Evolutionary conservation across 2,797 vertebrate genomes (phyloP).

Genomic region (Eulemur albifrons): DNA sequence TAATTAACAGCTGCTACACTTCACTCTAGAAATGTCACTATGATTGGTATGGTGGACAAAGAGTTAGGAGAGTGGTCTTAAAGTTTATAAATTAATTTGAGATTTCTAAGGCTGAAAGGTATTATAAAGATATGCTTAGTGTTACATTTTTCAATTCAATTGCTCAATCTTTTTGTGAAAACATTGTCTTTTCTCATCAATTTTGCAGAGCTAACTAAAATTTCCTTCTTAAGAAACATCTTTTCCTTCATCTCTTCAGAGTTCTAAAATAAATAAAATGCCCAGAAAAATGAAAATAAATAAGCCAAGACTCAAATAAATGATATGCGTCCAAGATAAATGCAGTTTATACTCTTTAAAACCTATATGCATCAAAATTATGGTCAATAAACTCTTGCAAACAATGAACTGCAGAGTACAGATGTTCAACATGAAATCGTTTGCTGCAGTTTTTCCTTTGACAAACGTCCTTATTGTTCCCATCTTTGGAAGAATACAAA

Average conservation of each 20-base stretch:
- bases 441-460: slow-evolving; percentile 87
- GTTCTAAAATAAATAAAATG: slow-evolving; percentile 73
- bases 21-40: slow-evolving; percentile 17
- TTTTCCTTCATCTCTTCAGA: slow-evolving; percentile 62
- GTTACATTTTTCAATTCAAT: slow-evolving; percentile 74
- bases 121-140: slow-evolving; percentile 42
- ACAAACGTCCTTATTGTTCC: slow-evolving; percentile 85
- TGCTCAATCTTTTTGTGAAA: slow-evolving; percentile 61
- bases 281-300: slow-evolving; percentile 66
- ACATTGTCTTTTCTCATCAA: slow-evolving; percentile 58
- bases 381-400: slow-evolving; percentile 86
- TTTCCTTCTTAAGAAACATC: slow-evolving; percentile 65
- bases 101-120: slow-evolving; percentile 58
- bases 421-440: slow-evolving; percentile 87
- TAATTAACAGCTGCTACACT: slow-evolving; percentile 35
- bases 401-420: slow-evolving; percentile 81
- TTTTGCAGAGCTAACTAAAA: slow-evolving; percentile 70
- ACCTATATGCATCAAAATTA: slow-evolving; percentile 88
- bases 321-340: slow-evolving; percentile 75
- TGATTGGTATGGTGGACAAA: not conserved
- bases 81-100: slow-evolving; percentile 66
- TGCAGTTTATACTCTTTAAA: slow-evolving; percentile 83
- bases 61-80: slow-evolving; percentile 22
- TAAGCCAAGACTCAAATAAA: slow-evolving; percentile 73
- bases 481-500: slow-evolving; percentile 84